These are phyloP conservation scores for Pachycephus smyrnensis DNA, from an alignment of 2,888 invertebrate species.

Conservation along the genomic window DNA sequence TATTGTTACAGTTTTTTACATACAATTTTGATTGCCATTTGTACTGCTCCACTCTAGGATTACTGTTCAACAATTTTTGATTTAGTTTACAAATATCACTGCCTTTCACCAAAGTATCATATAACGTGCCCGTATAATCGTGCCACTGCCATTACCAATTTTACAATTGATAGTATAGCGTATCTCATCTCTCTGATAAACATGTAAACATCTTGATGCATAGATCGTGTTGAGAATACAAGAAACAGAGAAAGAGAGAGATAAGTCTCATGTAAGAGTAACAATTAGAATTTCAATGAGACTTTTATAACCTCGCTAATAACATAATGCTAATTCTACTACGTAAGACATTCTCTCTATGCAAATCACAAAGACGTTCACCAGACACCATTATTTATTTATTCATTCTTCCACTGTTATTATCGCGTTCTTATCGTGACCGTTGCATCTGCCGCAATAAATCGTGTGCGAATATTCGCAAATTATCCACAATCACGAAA, in stretches of 20 bases:
- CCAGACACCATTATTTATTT: slow-evolving; percentile 17
- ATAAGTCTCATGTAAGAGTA: not conserved
- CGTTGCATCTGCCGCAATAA: not conserved
- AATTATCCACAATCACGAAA: not conserved
- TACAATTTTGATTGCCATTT: not conserved
- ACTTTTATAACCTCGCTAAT: not conserved
- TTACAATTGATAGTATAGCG: not conserved
- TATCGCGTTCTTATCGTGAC: not conserved
- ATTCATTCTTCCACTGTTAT: not conserved
- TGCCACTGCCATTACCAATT: not conserved
- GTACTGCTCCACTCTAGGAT: not conserved
- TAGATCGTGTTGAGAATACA: not conserved
- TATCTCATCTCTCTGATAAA: not conserved
- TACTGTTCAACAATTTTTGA: not conserved
- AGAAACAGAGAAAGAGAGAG: not conserved
- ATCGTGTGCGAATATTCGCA: not conserved
- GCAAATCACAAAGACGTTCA: slow-evolving; percentile 21
- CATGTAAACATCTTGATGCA: not conserved
- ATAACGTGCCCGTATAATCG: not conserved
- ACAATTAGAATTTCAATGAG: not conserved
- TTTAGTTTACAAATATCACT: not conserved
- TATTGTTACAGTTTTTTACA: not conserved
- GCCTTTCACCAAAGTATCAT: not conserved
- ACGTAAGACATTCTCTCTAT: slow-evolving; percentile 10
- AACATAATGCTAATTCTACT: slow-evolving; percentile 1